Base-by-base conservation (phyloP, 2,888 invertebrate species). In the Rugalucina vietnamica region DNA sequence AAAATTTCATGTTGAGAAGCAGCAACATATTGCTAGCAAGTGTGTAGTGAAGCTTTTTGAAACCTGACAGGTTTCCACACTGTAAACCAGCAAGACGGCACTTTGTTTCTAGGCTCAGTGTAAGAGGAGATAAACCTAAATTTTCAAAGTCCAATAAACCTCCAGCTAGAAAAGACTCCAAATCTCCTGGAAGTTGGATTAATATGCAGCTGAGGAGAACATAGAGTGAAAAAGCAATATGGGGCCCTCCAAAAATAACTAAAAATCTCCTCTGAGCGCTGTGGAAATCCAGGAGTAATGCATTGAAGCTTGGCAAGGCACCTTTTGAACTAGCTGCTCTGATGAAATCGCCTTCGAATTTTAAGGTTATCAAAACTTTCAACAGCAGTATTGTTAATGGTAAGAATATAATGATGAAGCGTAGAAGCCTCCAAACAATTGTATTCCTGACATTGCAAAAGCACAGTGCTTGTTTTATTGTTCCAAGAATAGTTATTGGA, bases 1-100 rank as follows among this genome's bases (percentile, higher is more conserved):
- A 85, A 60, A 85, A 85, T 49, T 65, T 65, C 29, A 49, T 36
- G 32, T 82, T 74, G 18, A 85, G 21, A 12, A 82, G 32, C 85
- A 85, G 77, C 65, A 76, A 76, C n/a, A n/a, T n/a, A n/a, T n/a
- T n/a, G n/a, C n/a, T n/a, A n/a, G n/a, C n/a, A n/a, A n/a, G n/a
- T n/a, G n/a, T n/a, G n/a, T n/a, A n/a, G n/a, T n/a, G n/a, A n/a
- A n/a, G n/a, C n/a, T n/a, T n/a, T n/a, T n/a, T n/a, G n/a, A n/a
- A n/a, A n/a, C n/a, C n/a, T n/a, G n/a, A n/a, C n/a, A n/a, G n/a
- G n/a, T n/a, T n/a, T n/a, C n/a, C n/a, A n/a, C n/a, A n/a, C n/a
- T n/a, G n/a, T n/a, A n/a, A n/a, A n/a, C n/a, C n/a, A n/a, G n/a
- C n/a, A n/a, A n/a, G n/a, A n/a, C n/a, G n/a, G n/a, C n/a, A n/a